Base-by-base conservation (phyloP, 2,888 invertebrate species). In the Scaptomyza caliginosa region DNA sequence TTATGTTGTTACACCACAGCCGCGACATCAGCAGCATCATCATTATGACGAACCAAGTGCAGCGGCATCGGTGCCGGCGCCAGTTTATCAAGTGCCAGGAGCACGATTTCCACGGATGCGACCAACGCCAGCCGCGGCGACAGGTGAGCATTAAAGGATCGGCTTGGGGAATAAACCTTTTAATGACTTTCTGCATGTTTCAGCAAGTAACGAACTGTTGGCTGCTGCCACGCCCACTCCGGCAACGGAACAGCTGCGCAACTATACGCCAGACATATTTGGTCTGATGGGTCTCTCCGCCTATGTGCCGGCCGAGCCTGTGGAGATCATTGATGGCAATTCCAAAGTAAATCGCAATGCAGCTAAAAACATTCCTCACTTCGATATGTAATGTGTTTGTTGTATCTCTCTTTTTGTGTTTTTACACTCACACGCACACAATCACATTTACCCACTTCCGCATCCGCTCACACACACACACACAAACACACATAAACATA, bases 1-100 rank as follows among this genome's bases (percentile, higher is more conserved):
- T 0, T 96, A 96, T 77, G 95, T 96, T 1, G 96, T 96, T 0
- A 96, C 96, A 3, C 96, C 96, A 0, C 94, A 95, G 84, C 93
- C 95, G 16, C 57, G 71, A 2, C 82, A 75, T 49, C 84, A 71
- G 60, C 21, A 55, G 1, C 45, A 56, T 17, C 32, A 57, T 3
- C 62, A 60, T 1, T 60, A 70, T 3, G 52, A 36, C 7, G 78
- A 73, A 30, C 46, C 40, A 0, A n/a, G 67, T 6, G 78, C 65
- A 3, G 64, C 77, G 8, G 59, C 66, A 13, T 74, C 75, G 21
- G 74, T 64, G 6, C 69, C 76, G 6, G 26, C 67, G 7, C 77
- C 84, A 0, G 79, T 83, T 21, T 86, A 76, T 24, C 81, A 83
- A 34, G 65, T 77, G 39, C 74, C 83, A 10, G 62, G 56, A 2